These are phyloP conservation scores for Aurelia sp. DNA, from an alignment of 30 jellyfish, hydroid and myxozoan genomes.

Conservation along the genomic window DNA sequence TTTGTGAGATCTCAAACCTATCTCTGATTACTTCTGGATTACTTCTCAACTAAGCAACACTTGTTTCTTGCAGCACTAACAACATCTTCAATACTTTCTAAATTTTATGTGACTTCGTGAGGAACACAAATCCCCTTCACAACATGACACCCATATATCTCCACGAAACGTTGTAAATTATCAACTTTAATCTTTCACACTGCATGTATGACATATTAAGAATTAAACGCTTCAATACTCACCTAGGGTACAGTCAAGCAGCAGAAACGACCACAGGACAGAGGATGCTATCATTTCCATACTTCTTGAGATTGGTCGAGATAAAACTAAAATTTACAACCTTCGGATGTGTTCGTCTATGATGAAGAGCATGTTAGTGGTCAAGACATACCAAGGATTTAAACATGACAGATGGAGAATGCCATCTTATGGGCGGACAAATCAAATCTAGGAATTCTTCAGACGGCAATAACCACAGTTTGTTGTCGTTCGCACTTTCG, in stretches of 20 bases:
- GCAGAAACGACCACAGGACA: conserved; percentile 52
- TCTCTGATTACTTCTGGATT: neutral
- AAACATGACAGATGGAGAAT: conserved; percentile 33
- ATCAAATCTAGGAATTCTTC: conserved; percentile 41
- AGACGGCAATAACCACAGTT: conserved; percentile 67
- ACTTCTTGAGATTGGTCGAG: neutral
- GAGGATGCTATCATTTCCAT: conserved; percentile 5
- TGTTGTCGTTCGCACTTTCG: conserved; percentile 78
- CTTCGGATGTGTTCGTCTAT: conserved; percentile 30
- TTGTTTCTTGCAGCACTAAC: no score
- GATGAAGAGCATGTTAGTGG: conserved; percentile 58
- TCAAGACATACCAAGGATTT: conserved; percentile 13
- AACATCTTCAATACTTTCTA: neutral
- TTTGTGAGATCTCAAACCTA: neutral
- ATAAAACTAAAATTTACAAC: conserved; percentile 53
- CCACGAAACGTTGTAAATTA: conserved; percentile 45
- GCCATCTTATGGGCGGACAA: conserved; percentile 58
- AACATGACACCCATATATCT: conserved; percentile 40
- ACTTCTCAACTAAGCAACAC: no score
- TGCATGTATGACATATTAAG: conserved; percentile 48
- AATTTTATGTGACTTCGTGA: conserved; percentile 30
- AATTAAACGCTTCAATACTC: neutral
- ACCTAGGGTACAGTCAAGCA: conserved; percentile 38
- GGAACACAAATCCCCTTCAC: neutral
- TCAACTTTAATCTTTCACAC: conserved; percentile 48